Base-by-base conservation (phyloP, 2,888 invertebrate species). In the Cotesia congregata region DNA sequence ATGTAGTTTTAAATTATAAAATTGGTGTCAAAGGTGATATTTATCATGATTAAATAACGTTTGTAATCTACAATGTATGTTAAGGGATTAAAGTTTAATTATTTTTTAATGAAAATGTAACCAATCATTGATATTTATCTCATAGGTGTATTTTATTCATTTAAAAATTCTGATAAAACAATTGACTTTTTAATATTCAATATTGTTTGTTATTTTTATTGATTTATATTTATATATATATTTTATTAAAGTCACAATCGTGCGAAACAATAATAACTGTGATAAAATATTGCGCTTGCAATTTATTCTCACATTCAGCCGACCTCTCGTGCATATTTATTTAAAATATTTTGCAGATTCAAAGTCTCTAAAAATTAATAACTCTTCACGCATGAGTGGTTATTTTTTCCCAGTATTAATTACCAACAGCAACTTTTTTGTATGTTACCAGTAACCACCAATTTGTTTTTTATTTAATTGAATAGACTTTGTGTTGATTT, bases 381-480 rank as follows among this genome's bases (percentile, higher is more conserved):
- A 62, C 62, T 64, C 61, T 17, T 75, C 72, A 74, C 76, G 76
- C 75, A 77, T 77, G 67, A 67, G n/a, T 75, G 7, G 12, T 64
- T 62, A 7, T 62, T 59, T 60, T 67, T 39, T 39, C 72, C 50
- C 38, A 67, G 20, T 74, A 5, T 15, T 40, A 4, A 12, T 50
- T 50, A 12, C 50, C 4, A 50, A 4, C 50, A 6, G 12, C 50
- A 50, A 50, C 12, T 50, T 50, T 74, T 67, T 70, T 67, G 30
- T 6, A 30, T 5, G 9, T 39, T 62, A 72, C 41, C 50, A 50
- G 9, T 6, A 50, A 50, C 50, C 30, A 30, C 30, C 30, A 30
- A 30, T 30, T 30, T 30, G 30, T 2, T 30, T 30, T 30, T 50
- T 50, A 50, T 50, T 50, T 50, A 2, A 50, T 50, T 50, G 50